Evolutionary conservation across 2,888 invertebrate species (phyloP), one percentile per base, ranked within the genome.

Genomic region (Melanostoma mellinum): DNA sequence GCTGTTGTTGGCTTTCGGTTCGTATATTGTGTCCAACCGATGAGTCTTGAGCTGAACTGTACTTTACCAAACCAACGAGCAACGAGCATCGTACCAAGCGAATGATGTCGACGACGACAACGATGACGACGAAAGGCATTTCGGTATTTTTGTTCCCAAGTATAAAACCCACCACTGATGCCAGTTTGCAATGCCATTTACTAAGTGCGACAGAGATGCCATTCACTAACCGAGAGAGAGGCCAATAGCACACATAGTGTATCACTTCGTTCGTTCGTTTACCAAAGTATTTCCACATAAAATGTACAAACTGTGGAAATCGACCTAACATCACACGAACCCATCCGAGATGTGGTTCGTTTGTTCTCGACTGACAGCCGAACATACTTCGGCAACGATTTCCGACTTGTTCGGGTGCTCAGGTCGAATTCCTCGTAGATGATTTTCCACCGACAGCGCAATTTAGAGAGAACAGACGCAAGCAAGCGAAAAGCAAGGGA

Each of bases 401-500:
- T 75, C 86, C 86, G 86, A 74, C 30, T 40, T 6, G 68, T 80
- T 79, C 86, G 84, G 79, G 46, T 75, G 46, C 63, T 52, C 84
- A 55, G 88, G 85, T 85, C 82, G 86, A 87, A 86, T 88, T 88
- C 87, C 87, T 87, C 88, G 88, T 86, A 74, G 86, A 85, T 68
- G 84, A 78, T 58, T 84, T 87, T 87, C 87, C 87, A 87, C 86
- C 86, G 86, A 86, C 86, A 86, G 85, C 86, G 85, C 86, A 86
- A 86, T 87, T 86, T 87, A 87, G 87, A 86, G 87, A 87, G 87
- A 87, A 87, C 86, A 87, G 87, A 87, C 87, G 88, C 88, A 88
- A 87, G 87, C 87, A 87, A 88, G 87, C 87, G 88, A 88, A 87
- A 87, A 87, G 87, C 86, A 87, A 87, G 87, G 87, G 86, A 86